Evolutionary conservation across 2,797 vertebrate genomes (phyloP).

Genomic region (Spinibarbus caldwelli): DNA sequence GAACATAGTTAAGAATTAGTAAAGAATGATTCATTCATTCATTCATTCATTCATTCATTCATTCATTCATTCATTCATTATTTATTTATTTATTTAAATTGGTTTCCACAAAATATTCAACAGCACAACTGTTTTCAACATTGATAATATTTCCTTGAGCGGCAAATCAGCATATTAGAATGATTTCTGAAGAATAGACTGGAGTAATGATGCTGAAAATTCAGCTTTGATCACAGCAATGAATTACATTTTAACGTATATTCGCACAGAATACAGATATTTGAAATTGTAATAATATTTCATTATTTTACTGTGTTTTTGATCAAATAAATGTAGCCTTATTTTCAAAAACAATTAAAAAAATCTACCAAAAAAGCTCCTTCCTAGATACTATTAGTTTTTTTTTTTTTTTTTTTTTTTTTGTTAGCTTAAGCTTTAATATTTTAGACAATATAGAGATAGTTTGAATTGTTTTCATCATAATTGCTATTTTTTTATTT

Average conservation of each 20-base stretch:
- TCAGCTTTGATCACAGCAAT: neutral
- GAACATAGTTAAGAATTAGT: no score
- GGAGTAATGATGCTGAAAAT: neutral
- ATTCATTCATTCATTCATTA: no score
- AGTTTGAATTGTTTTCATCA: neutral
- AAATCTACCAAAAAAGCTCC: no score
- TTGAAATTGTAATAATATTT: neutral
- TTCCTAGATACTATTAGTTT: neutral
- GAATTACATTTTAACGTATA: neutral
- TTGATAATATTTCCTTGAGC: neutral
- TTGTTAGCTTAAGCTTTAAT: neutral
- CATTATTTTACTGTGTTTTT: neutral
- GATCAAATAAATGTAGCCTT: neutral
- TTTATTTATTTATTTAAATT: no score
- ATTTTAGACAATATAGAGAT: neutral
- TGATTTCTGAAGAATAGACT: neutral
- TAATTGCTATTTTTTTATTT: no score
- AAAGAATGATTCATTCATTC: no score
- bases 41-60: no score
- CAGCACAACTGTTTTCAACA: no score
- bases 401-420: no score
- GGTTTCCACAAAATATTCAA: no score
- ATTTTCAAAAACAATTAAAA: no score
- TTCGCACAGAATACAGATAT: neutral
- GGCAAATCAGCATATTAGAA: neutral